Base-by-base conservation (phyloP, 2,113 vertebrate species). In the Malurus alboscapulatus region DNA sequence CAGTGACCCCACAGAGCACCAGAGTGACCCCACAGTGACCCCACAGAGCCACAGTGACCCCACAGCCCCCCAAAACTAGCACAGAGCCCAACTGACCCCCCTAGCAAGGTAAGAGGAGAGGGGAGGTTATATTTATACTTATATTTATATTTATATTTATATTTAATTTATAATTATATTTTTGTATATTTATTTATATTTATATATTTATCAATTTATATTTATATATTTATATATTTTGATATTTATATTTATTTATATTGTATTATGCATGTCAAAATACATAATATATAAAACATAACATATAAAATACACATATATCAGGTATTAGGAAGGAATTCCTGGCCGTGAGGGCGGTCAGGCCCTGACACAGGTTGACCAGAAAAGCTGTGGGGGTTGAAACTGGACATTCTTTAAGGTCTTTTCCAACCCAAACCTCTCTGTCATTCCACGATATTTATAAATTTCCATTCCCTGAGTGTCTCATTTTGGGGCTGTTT, bases 311-410 rank as follows among this genome's bases (percentile, higher is more conserved):
- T 4, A 57, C 1, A 42, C 1, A 17, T 9, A 44, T 25, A 44
- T 36, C 13, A 44, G 30, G 26, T 26, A 3, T 18, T 32, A 1
- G 54, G 54, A 15, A 44, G 21, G 17, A 67, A 36, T 51, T 59
- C 3, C 1, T 14, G 1, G 0, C 53, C 51, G 14, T 12, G 45
- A 59, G 45, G 26, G 7, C 5, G 44, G 9, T 0, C 0, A 21
- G 53, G 20, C 20, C 20, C 61, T 51, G 62, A 51, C 59, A 57
- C 69, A 75, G 40, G 32, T 2, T 62, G 32, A 10, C 38, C 67
- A 72, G n/a, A 85, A 45, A 1, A 67, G 45, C 72, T 68, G 53
- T 18, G 83, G 29, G 51, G 30, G 5, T 6, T 40, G 4, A 51
- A 2, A 30, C 51, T 25, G 17, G 44, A 22, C 0, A 0, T 12